A percentile compares a stretch with the other conserved stretches of the same genome.
These are phyloP conservation scores for Patella vulgata DNA, from an alignment of 1,140 invertebrate genomes.

Conservation along the genomic window DNA sequence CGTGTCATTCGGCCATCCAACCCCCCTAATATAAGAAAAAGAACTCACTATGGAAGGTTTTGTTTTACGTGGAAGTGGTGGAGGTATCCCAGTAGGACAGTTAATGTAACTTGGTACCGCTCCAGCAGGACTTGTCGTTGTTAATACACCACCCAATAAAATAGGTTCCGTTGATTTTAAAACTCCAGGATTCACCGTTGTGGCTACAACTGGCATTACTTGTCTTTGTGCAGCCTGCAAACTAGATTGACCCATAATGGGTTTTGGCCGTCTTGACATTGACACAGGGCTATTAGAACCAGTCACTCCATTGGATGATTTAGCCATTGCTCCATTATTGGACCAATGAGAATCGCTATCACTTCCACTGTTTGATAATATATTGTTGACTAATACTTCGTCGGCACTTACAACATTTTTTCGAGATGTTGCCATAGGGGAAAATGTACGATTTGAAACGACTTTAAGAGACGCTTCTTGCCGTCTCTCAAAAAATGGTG, in stretches of 20 bases:
- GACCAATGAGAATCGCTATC: no score
- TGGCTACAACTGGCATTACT: conserved; percentile 11
- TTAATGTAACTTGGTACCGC: neutral
- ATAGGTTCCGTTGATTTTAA: neutral
- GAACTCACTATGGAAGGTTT: conserved; percentile 4
- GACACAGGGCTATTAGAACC: neutral
- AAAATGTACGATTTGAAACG: no score
- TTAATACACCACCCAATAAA: neutral
- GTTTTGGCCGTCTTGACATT: conserved; percentile 12
- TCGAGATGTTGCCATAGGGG: neutral
- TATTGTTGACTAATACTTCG: neutral
- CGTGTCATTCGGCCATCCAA: no score
- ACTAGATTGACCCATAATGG: conserved; percentile 42
- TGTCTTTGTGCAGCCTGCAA: conserved; percentile 31
- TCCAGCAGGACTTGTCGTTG: neutral
- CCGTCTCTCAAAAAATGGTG: conserved; percentile 20
- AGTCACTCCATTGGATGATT: no score
- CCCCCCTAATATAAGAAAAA: neutral
- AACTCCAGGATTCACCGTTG: neutral
- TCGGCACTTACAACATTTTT: neutral
- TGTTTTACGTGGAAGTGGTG: conserved; percentile 15
- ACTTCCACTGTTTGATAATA: neutral
- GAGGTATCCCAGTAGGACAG: neutral
- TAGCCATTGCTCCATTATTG: no score
- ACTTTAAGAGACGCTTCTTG: no score